Evolutionary conservation across 2,888 invertebrate genomes (phyloP).

Genomic region (Drosophila prolongata): DNA sequence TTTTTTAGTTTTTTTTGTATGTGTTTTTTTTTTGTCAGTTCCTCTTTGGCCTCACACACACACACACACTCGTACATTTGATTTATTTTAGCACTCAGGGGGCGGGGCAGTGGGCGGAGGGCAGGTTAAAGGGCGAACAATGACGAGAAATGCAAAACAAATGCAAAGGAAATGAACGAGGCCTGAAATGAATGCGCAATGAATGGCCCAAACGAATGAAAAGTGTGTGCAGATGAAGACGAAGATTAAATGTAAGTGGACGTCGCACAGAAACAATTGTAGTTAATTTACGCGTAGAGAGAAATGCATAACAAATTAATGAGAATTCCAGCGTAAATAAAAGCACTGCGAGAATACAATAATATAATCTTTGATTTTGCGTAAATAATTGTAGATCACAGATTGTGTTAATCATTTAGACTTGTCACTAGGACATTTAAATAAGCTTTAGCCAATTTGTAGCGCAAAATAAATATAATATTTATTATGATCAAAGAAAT

Average conservation of each 20-base stretch:
- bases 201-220: conserved; percentile 55
- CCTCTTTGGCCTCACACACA: conserved; percentile 30
- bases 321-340: conserved; percentile 50
- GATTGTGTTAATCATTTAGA: too few species aligned
- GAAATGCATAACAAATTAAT: conserved; percentile 76
- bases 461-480: too few species aligned
- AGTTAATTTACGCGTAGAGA: conserved; percentile 73
- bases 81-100: conserved; percentile 74
- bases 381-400: too few species aligned
- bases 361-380: too few species aligned
- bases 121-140: conserved; percentile 47
- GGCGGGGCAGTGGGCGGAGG: conserved; percentile 12
- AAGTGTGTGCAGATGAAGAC: conserved; percentile 55
- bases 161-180: conserved; percentile 64
- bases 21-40: conserved; percentile 18
- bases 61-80: conserved; percentile 51
- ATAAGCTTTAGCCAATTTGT: too few species aligned
- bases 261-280: conserved; percentile 68
- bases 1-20: conserved; percentile 24
- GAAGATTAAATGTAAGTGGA: conserved; percentile 76
- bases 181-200: conserved; percentile 60
- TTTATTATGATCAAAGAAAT: too few species aligned
- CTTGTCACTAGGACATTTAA: too few species aligned
- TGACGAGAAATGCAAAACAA: conserved; percentile 55
- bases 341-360: not conserved